phyloP scores from a whole-genome alignment of 1,140 invertebrate species.

The Euwallacea fornicatus region DNA sequence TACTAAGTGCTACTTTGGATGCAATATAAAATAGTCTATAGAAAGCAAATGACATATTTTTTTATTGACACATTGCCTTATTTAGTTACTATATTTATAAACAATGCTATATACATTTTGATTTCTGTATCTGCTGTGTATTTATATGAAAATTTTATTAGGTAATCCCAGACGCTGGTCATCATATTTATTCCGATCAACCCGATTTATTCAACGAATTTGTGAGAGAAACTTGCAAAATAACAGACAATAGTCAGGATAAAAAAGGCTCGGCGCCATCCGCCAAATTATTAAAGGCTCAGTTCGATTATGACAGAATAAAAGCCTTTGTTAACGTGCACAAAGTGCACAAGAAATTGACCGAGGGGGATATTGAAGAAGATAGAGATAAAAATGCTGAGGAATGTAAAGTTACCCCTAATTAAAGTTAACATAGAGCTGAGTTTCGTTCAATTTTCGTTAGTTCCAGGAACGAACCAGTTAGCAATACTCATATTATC shows the following conservation, averaged over 20 bases:
- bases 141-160: conserved; percentile 49
- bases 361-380: conserved; percentile 11
- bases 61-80: background rate
- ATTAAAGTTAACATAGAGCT: background rate
- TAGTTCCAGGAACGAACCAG: too few relatives aligned
- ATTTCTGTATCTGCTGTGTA: background rate
- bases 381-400: background rate
- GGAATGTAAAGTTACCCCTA: background rate
- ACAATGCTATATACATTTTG: background rate
- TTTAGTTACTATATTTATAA: background rate
- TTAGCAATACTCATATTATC: too few relatives aligned
- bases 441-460: too few relatives aligned
- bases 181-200: conserved; percentile 95
- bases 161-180: conserved; percentile 88
- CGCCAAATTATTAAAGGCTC: conserved; percentile 9
- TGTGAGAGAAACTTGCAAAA: conserved; percentile 72
- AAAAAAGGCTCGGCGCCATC: conserved; percentile 6
- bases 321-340: conserved; percentile 8
- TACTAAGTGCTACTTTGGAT: background rate
- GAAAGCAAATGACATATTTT: background rate
- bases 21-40: background rate
- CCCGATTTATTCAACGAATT: conserved; percentile 84
- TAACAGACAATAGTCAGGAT: conserved; percentile 53
- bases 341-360: conserved; percentile 4
- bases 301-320: conserved; percentile 10